Evolutionary conservation across 2,888 invertebrate genomes (phyloP).

Genomic region (Phortica magna): DNA sequence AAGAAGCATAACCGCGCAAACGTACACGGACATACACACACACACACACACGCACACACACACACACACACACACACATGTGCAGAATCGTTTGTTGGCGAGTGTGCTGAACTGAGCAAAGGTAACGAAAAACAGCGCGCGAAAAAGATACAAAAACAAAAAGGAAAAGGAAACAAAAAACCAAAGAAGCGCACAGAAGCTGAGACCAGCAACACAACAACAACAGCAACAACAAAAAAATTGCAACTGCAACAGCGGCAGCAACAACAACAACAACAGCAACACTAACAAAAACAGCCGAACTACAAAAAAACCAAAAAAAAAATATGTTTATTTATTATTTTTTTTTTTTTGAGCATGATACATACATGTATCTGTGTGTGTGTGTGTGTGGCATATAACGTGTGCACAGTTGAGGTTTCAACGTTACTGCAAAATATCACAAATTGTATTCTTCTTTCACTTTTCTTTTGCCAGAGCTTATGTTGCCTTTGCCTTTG

Average conservation of each 20-base stretch:
- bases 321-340: no score
- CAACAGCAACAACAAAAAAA: slow-evolving; percentile 19
- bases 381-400: slow-evolving; percentile 12
- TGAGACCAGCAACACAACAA: slow-evolving; percentile 1
- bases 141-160: not conserved
- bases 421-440: slow-evolving; percentile 26
- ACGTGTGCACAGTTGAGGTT: slow-evolving; percentile 27
- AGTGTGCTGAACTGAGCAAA: not conserved
- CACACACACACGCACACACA: slow-evolving; percentile 33
- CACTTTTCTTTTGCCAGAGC: not conserved
- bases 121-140: slow-evolving; percentile 9
- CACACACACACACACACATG: no score
- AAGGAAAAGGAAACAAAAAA: no score
- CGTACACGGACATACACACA: slow-evolving; percentile 30
- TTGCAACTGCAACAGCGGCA: slow-evolving; percentile 28
- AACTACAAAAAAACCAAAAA: no score
- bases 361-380: not conserved
- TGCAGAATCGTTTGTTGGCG: no score
- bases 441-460: slow-evolving; percentile 17
- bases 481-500: not conserved
- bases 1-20: slow-evolving; percentile 53
- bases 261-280: slow-evolving; percentile 14
- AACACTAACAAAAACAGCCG: not conserved
- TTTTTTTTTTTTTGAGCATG: not conserved
- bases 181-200: no score